A percentile compares a stretch with the other conserved stretches of the same genome.
Evolutionary conservation across 2,113 vertebrate species (phyloP).

Genomic region (Microtus montanus): DNA sequence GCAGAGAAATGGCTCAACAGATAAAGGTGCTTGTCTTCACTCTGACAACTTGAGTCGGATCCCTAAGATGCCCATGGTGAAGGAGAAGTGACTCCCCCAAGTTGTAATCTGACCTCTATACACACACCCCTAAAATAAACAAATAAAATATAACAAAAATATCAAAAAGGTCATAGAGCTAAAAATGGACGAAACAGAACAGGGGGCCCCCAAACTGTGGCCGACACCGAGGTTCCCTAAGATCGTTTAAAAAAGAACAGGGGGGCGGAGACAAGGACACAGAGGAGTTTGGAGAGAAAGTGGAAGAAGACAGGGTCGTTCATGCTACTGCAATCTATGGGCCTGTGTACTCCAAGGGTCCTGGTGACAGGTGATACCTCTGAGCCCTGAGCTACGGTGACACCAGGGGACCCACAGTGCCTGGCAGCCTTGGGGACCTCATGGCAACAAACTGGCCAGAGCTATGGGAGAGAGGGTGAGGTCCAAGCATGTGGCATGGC

Average conservation of each 20-base stretch:
- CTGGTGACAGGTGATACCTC: fast-evolving
- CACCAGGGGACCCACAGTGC: background rate
- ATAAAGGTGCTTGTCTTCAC: background rate
- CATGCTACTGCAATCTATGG: fast-evolving
- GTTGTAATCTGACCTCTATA: background rate
- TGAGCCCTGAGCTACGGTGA: background rate
- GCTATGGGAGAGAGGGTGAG: fast-evolving
- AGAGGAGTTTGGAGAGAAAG: background rate
- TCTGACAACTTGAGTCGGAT: background rate
- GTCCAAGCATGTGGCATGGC: fast-evolving
- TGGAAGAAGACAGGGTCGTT: fast-evolving
- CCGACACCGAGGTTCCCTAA: background rate
- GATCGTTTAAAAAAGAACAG: background rate
- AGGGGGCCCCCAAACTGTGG: background rate
- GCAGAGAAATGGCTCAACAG: background rate
- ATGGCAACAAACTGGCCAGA: background rate
- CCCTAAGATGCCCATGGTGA: no score
- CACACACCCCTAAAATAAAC: background rate
- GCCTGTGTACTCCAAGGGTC: fast-evolving
- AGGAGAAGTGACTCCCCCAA: no score
- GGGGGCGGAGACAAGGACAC: fast-evolving
- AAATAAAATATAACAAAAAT: background rate
- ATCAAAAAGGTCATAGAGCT: background rate
- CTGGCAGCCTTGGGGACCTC: background rate
- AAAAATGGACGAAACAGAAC: background rate